Conservation (phyloP, 2,797 vertebrate species). For the Takifugu rubripes region DNA sequence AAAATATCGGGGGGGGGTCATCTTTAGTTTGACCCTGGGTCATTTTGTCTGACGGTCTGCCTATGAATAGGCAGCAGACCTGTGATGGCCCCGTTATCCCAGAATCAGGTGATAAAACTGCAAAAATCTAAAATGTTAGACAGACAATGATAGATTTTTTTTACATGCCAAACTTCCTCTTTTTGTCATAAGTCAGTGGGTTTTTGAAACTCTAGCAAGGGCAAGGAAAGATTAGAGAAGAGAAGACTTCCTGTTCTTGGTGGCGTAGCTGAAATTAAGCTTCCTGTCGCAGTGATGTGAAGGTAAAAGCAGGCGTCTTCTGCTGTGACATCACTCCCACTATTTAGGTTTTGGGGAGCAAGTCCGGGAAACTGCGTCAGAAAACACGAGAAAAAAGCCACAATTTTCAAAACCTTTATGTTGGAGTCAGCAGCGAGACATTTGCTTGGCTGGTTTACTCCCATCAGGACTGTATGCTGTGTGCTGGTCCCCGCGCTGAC, state of each 20-base stretch:
- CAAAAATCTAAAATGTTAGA: neutral
- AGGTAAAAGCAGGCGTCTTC: conserved; percentile 71
- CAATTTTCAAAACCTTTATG: neutral
- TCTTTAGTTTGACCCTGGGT: no score
- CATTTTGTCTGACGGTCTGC: no score
- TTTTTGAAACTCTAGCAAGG: conserved; percentile 30
- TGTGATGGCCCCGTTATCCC: no score
- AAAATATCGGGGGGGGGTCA: no score
- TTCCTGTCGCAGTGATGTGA: conserved; percentile 70
- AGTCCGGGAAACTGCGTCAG: conserved; percentile 38
- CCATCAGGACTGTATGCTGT: conserved; percentile 75
- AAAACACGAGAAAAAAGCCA: conserved; percentile 60
- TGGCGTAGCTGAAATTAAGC: conserved; percentile 70
- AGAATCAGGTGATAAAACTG: no score
- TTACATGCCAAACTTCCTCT: neutral
- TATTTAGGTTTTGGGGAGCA: conserved; percentile 68
- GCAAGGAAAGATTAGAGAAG: conserved; percentile 38
- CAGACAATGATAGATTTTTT: neutral
- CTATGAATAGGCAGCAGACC: no score
- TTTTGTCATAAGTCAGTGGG: conserved; percentile 6
- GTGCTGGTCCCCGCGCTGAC: conserved; percentile 65
- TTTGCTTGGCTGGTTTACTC: conserved; percentile 66
- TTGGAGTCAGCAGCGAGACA: conserved; percentile 15
- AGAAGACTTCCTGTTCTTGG: conserved; percentile 71
- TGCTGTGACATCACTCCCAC: conserved; percentile 79